phyloP scores from a whole-genome alignment of 2,888 invertebrate genomes.

The Exephanes ischioxanthus region DNA sequence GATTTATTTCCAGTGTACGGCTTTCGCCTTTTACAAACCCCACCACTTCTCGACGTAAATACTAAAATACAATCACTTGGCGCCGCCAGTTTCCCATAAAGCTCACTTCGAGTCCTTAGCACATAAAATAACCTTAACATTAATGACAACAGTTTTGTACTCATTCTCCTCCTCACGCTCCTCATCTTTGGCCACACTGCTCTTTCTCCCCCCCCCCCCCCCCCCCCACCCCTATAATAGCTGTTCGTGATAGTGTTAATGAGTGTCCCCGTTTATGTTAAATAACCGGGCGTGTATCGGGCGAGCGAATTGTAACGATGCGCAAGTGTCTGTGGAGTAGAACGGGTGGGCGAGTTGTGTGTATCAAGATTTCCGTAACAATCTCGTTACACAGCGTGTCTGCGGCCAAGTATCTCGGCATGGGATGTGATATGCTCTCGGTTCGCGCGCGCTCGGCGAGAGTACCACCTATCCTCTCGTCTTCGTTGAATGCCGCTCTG shows the following conservation, averaged over 20 bases:
- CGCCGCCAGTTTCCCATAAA: too few relatives aligned
- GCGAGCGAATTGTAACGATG: slow-evolving; percentile 5
- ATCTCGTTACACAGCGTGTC: slow-evolving; percentile 76
- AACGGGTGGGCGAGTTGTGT: slow-evolving; percentile 68
- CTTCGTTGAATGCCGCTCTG: slow-evolving; percentile 43
- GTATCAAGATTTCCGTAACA: slow-evolving; percentile 80
- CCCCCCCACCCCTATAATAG: too few relatives aligned
- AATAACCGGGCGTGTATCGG: slow-evolving; percentile 40
- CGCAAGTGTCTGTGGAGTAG: neutral
- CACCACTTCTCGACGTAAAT: too few relatives aligned
- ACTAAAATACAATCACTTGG: too few relatives aligned
- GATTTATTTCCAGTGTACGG: too few relatives aligned
- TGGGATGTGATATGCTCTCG: slow-evolving; percentile 38
- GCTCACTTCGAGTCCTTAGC: too few relatives aligned
- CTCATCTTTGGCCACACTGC: too few relatives aligned
- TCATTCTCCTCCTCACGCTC: too few relatives aligned
- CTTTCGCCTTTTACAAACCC: too few relatives aligned
- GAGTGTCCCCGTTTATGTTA: slow-evolving; percentile 60
- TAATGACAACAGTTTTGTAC: too few relatives aligned
- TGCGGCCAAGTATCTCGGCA: slow-evolving; percentile 51
- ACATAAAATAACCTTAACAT: too few relatives aligned
- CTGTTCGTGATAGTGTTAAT: slow-evolving; percentile 70
- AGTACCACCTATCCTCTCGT: neutral
- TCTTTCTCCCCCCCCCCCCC: too few relatives aligned
- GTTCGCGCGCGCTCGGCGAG: slow-evolving; percentile 29